Conservation (phyloP, 2,113 vertebrate genomes). For the Microtus montanus region DNA sequence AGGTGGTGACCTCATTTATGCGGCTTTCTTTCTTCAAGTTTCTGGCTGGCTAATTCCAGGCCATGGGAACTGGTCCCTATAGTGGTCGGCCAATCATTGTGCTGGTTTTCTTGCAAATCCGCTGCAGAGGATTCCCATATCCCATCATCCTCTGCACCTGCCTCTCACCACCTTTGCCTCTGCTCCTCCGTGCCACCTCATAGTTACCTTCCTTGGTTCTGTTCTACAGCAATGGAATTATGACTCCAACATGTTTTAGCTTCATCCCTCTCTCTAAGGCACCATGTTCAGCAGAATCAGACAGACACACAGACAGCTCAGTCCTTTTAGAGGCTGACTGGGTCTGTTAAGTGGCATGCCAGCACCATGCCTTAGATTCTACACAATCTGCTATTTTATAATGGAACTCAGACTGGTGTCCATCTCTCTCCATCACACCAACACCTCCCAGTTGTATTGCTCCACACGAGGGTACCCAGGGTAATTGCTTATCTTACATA, state of each 20-base stretch:
- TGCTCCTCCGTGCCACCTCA: background rate
- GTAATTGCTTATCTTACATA: background rate
- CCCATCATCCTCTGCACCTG: background rate
- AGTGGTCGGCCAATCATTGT: background rate
- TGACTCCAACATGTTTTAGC: background rate
- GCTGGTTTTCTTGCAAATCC: background rate
- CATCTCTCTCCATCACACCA: too few species aligned
- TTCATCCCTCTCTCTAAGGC: background rate
- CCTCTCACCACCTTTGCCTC: background rate
- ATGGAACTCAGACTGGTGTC: background rate
- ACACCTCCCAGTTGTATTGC: background rate
- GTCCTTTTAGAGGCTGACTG: background rate
- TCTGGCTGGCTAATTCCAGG: constrained; percentile 5
- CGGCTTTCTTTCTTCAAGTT: background rate
- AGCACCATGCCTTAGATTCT: background rate
- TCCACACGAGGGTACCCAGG: too few species aligned
- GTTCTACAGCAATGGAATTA: background rate
- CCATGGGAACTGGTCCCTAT: background rate
- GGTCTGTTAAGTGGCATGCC: background rate
- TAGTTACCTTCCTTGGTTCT: background rate
- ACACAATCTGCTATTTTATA: background rate
- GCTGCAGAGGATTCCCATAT: background rate
- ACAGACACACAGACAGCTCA: background rate
- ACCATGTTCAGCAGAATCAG: background rate
- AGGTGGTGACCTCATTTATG: background rate